These are phyloP conservation scores for Cylas formicarius DNA, from an alignment of 1,140 invertebrate species.

Conservation along the genomic window DNA sequence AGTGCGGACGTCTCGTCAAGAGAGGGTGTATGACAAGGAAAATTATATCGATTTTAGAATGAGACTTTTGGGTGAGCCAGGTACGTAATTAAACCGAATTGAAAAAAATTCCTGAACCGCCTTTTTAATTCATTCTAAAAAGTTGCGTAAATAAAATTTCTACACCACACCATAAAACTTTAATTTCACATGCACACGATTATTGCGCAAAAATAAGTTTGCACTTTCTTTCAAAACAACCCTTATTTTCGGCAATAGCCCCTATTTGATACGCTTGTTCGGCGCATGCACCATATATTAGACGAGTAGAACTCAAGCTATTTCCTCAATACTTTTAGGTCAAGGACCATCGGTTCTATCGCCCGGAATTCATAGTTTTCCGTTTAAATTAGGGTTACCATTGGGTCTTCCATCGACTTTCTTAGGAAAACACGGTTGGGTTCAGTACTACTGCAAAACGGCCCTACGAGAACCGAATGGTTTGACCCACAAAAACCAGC, in stretches of 20 bases:
- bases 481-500: conserved; percentile 89
- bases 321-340: no score
- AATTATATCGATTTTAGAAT: conserved; percentile 95
- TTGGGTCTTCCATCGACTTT: conserved; percentile 88
- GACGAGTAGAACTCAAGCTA: no score
- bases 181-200: no score
- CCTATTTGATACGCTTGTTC: no score
- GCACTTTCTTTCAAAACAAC: no score
- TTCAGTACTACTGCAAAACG: conserved; percentile 91
- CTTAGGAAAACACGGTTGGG: conserved; percentile 89
- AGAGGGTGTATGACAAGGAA: conserved; percentile 81
- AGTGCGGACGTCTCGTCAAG: conserved; percentile 68
- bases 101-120: no score
- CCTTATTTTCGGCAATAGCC: no score
- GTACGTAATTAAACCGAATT: conserved; percentile 48
- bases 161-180: no score
- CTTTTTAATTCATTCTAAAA: no score
- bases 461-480: conserved; percentile 83
- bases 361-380: conserved; percentile 91
- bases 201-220: no score
- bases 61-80: conserved; percentile 82
- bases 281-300: no score
- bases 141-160: no score
- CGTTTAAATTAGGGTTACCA: conserved; percentile 86
- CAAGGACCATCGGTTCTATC: conserved; percentile 78